phyloP scores from a whole-genome alignment of 2,797 vertebrate genomes.

The Hozukius guyotensis region DNA sequence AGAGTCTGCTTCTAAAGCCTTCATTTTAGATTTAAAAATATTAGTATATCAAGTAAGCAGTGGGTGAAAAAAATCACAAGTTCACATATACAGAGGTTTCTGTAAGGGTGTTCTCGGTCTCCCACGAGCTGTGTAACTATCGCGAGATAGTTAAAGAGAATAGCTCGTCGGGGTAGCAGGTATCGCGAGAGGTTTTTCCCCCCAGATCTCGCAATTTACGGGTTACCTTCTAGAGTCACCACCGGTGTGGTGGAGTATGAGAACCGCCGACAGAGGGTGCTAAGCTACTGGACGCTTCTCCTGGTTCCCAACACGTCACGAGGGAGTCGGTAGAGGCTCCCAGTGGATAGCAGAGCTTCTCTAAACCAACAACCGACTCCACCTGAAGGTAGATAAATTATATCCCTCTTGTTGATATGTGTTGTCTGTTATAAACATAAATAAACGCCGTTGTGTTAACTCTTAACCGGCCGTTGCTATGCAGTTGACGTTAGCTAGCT shows the following conservation, averaged over 20 bases:
- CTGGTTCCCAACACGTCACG: constrained; percentile 37
- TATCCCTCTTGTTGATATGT: neutral
- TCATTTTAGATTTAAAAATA: too few relatives aligned
- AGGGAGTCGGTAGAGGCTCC: constrained; percentile 35
- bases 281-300: neutral
- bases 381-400: constrained; percentile 58
- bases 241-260: too few relatives aligned
- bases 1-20: too few relatives aligned
- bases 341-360: constrained; percentile 24
- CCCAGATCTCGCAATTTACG: too few relatives aligned
- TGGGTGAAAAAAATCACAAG: too few relatives aligned
- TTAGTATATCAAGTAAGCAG: too few relatives aligned
- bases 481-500: constrained; percentile 38
- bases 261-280: constrained; percentile 41
- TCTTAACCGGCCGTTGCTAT: neutral
- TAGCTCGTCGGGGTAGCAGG: fast-evolving
- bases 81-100: neutral
- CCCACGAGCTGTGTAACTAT: too few relatives aligned
- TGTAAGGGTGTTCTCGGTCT: too few relatives aligned
- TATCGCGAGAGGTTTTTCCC: too few relatives aligned
- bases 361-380: constrained; percentile 36
- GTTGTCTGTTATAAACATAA: neutral
- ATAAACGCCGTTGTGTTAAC: neutral
- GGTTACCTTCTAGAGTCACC: too few relatives aligned
- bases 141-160: too few relatives aligned